phyloP scores from a whole-genome alignment of 2,113 vertebrate species.

The Trogon melanurus region DNA sequence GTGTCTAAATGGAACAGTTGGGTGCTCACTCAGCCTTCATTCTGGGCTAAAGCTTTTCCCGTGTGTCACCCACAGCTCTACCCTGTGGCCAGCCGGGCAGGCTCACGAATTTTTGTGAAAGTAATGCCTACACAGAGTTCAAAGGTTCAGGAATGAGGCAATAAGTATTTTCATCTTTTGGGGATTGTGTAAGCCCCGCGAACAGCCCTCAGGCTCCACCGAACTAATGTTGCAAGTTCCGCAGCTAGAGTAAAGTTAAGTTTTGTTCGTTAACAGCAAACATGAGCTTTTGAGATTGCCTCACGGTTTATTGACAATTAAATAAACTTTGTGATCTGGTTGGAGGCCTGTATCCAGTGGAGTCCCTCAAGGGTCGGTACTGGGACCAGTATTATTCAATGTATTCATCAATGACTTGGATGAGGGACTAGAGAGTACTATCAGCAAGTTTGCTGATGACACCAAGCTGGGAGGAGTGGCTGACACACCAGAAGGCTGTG shows the following conservation, averaged over 20 bases:
- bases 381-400: too few relatives aligned
- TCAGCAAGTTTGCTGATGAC: too few relatives aligned
- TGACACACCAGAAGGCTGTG: too few relatives aligned
- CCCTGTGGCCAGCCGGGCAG: background rate
- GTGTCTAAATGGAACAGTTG: background rate
- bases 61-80: background rate
- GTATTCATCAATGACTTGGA: too few relatives aligned
- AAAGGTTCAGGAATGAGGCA: conserved; percentile 34
- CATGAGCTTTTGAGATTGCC: background rate
- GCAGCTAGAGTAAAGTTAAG: background rate
- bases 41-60: background rate
- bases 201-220: background rate
- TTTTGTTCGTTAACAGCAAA: background rate
- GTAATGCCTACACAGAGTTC: background rate
- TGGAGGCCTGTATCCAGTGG: too few relatives aligned
- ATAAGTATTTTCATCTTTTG: background rate
- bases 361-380: too few relatives aligned
- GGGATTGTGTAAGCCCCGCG: background rate
- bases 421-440: too few relatives aligned
- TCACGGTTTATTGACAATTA: background rate
- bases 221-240: background rate
- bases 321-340: conserved; percentile 1
- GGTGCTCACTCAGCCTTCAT: background rate
- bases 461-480: too few relatives aligned
- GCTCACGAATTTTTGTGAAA: background rate